These are phyloP conservation scores for Amblyteles armatorius DNA, from an alignment of 2,888 invertebrate genomes.

Conservation along the genomic window DNA sequence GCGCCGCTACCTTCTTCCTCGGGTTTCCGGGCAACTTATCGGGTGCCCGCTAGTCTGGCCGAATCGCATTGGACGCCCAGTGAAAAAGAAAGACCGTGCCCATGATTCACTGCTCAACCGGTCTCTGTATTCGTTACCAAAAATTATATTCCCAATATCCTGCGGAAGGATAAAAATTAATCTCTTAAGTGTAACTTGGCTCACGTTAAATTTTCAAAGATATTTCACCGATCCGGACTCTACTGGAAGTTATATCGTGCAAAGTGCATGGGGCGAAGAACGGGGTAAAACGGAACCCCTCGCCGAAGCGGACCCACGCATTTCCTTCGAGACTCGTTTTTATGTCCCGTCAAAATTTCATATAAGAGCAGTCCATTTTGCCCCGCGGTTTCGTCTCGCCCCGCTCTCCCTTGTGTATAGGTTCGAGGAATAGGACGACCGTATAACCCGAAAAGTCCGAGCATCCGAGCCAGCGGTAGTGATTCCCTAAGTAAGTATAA, in stretches of 20 bases:
- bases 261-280: background rate
- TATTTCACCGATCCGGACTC: conserved; percentile 42
- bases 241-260: conserved; percentile 20
- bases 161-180: conserved; percentile 48
- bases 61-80: background rate
- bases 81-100: background rate
- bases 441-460: conserved; percentile 58
- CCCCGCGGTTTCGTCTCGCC: no score
- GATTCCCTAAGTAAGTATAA: conserved; percentile 83
- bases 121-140: background rate
- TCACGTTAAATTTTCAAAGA: conserved; percentile 27
- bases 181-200: conserved; percentile 62
- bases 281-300: no score
- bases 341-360: no score
- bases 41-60: conserved; percentile 6
- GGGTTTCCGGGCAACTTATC: background rate
- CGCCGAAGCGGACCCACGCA: no score
- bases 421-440: conserved; percentile 18
- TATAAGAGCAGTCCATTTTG: no score
- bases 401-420: background rate
- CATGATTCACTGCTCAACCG: background rate
- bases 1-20: conserved; percentile 35
- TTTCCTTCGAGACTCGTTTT: no score
- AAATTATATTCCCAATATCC: conserved; percentile 12
- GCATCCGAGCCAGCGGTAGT: conserved; percentile 72